phyloP scores from a whole-genome alignment of 2,113 vertebrate species.

The Petroica traversi region DNA sequence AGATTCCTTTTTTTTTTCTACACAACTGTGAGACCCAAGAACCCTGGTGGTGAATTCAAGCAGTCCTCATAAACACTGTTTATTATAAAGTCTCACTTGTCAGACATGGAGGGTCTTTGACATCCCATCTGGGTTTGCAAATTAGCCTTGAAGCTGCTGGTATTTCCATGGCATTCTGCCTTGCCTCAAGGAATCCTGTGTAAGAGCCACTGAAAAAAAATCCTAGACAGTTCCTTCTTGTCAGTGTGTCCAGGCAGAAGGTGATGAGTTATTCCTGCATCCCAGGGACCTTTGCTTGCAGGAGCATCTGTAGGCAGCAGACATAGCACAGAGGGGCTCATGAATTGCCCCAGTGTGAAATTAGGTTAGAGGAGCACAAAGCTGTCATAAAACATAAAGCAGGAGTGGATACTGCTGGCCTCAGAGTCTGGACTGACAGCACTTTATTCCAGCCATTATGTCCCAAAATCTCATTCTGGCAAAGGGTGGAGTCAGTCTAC shows the following conservation, averaged over 20 bases:
- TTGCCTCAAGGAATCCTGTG: neutral
- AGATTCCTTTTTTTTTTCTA: neutral
- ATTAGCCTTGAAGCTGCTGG: neutral
- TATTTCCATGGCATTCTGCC: neutral
- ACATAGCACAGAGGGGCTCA: neutral
- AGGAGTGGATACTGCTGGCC: neutral
- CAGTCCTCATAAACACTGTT: neutral
- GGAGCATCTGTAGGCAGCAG: neutral
- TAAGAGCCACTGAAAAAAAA: neutral
- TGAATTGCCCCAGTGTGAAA: neutral
- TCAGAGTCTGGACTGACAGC: neutral
- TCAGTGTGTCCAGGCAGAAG: neutral
- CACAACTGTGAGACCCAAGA: neutral
- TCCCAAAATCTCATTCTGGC: neutral
- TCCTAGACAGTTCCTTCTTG: neutral
- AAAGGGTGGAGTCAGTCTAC: neutral
- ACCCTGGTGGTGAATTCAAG: neutral
- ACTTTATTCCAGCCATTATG: neutral
- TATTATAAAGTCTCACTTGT: neutral
- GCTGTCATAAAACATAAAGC: neutral
- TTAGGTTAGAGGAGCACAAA: neutral
- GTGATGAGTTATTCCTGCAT: neutral
- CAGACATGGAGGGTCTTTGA: neutral
- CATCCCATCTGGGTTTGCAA: neutral
- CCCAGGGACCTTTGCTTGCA: fast-evolving